Conservation (phyloP, 2,113 vertebrate genomes). For the Galeopterus variegatus region DNA sequence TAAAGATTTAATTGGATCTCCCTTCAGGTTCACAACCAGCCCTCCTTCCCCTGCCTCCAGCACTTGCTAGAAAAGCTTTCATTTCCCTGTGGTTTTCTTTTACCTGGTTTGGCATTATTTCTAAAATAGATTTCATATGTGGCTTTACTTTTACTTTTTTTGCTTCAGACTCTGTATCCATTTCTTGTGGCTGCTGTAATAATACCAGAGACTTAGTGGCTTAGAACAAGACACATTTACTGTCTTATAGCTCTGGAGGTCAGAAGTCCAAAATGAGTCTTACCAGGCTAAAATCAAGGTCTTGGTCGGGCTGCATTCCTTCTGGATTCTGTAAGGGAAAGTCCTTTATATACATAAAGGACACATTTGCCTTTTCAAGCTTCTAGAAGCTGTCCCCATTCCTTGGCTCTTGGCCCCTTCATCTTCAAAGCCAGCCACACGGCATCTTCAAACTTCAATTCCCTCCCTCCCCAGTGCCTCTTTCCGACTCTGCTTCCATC, state of each 20-base stretch:
- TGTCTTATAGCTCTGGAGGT: conserved; percentile 8
- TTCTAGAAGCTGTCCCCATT: background rate
- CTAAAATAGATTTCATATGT: conserved; percentile 37
- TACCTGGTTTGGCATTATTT: background rate
- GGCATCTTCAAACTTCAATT: background rate
- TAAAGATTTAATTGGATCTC: conserved; percentile 20
- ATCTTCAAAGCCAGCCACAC: background rate
- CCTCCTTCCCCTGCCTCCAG: background rate
- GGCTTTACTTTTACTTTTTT: conserved; percentile 29
- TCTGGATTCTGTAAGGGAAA: background rate
- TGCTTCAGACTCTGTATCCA: background rate
- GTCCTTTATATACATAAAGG: background rate
- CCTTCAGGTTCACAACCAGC: background rate
- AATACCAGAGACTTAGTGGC: background rate
- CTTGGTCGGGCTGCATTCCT: background rate
- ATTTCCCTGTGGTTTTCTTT: conserved; percentile 32
- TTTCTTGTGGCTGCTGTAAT: background rate
- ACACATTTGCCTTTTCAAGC: background rate
- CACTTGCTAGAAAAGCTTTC: conserved; percentile 11
- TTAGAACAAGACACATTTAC: background rate
- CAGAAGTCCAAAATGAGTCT: background rate
- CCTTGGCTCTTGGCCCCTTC: background rate
- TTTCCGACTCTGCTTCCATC: background rate
- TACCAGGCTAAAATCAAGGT: background rate
- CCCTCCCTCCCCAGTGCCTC: background rate